phyloP scores from a whole-genome alignment of 2,113 vertebrate genomes.

The Cinclus cinclus region DNA sequence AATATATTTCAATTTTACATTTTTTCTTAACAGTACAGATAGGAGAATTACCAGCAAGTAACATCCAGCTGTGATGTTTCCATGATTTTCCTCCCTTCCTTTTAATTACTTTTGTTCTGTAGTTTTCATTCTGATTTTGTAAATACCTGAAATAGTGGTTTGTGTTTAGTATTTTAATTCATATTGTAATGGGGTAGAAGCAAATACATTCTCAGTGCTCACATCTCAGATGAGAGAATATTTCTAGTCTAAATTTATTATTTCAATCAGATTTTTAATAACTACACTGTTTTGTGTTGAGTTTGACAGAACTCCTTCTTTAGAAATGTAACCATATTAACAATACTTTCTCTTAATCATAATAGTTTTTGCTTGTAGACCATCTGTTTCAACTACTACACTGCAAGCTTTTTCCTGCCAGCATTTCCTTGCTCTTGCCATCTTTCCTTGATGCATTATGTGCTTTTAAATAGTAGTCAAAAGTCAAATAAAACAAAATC shows the following conservation, averaged over 20 bases:
- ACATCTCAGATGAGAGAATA: neutral
- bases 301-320: neutral
- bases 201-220: neutral
- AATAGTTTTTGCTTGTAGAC: neutral
- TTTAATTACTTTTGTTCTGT: neutral
- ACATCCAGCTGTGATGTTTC: neutral
- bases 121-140: neutral
- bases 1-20: neutral
- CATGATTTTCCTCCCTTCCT: neutral
- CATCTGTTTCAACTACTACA: neutral
- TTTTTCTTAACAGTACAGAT: neutral
- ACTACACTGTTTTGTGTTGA: neutral
- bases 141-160: neutral
- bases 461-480: neutral
- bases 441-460: neutral
- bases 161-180: neutral
- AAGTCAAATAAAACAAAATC: neutral
- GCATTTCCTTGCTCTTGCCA: neutral
- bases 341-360: conserved; percentile 4
- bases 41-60: neutral
- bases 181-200: neutral
- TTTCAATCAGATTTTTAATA: neutral
- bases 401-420: neutral
- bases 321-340: neutral
- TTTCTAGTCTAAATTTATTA: neutral